phyloP scores from a whole-genome alignment of 2,888 invertebrate species.

The Eupithecia exiguata region DNA sequence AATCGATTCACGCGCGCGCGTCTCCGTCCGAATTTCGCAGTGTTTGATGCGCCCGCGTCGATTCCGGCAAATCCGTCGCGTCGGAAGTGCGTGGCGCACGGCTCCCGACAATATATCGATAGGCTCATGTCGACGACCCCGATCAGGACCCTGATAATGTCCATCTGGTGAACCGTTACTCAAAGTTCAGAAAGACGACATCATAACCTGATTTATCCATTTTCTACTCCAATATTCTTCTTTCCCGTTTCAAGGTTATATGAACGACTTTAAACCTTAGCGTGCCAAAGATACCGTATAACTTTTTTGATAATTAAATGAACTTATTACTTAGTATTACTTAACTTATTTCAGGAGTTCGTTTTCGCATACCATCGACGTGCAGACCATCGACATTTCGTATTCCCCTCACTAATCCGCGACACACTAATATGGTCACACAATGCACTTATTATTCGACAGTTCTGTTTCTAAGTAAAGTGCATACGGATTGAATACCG shows the following conservation, averaged over 20 bases:
- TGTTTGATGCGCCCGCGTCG: conserved; percentile 83
- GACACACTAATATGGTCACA: conserved; percentile 77
- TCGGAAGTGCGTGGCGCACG: conserved; percentile 82
- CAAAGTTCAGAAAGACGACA: conserved; percentile 58
- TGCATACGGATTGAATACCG: conserved; percentile 75
- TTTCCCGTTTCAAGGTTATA: not conserved
- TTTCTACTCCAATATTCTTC: not conserved
- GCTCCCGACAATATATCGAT: conserved; percentile 75
- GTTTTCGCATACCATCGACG: conserved; percentile 45
- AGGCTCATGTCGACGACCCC: conserved; percentile 77
- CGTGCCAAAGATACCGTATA: not conserved
- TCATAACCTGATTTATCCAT: not conserved
- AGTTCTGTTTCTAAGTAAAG: conserved; percentile 81
- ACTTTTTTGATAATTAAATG: not conserved
- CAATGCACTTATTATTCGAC: conserved; percentile 83
- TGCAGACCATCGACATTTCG: conserved; percentile 74
- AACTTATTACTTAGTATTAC: too few relatives aligned
- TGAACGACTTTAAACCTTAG: not conserved
- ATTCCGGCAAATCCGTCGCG: conserved; percentile 84
- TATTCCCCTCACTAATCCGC: conserved; percentile 81
- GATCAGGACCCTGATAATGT: conserved; percentile 73
- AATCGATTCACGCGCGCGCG: conserved; percentile 82
- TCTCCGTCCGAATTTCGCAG: conserved; percentile 81
- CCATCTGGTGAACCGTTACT: conserved; percentile 68
- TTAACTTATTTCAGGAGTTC: not conserved